Base-by-base conservation (phyloP, 2,797 vertebrate genomes). In the Rousettus madagascariensis region DNA sequence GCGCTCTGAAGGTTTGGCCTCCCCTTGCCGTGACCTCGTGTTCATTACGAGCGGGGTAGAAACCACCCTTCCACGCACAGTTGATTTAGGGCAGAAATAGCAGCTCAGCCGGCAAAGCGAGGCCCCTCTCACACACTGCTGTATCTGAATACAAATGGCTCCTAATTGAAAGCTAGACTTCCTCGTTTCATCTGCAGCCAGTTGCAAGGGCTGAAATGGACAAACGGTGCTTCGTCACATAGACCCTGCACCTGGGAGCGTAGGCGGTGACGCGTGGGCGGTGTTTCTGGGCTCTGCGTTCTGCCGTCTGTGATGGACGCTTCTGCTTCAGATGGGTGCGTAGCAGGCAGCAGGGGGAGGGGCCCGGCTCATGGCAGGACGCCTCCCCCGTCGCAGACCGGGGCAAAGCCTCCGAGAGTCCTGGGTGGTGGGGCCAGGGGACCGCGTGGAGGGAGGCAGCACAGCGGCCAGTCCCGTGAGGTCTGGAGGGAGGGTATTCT, bases 1-100 rank as follows among this genome's bases (percentile, higher is more conserved):
- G 91, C 65, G 77, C 53, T 4, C 5, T 55, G 80, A n/a, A 82
- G 86, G 88, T 19, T 72, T 2, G 28, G 88, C 93, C n/a, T 43
- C 43, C 80, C 75, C 65, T 66, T 19, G 86, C 65, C 65, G 92
- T 43, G 43, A 36, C 69, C 97, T 79, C 80, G 36, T 24, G 94
- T 63, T 88, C 41, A 1, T 66, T 33, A 68, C 72, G 46, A 94
- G 33, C 49, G 16, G 8, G 71, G 59, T 33, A 57, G 95, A 72
- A 94, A 65, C 83, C 72, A 28, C 10, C 63, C 69, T 71, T 74
- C 57, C 69, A 36, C 3, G 93, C 16, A 3, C 38, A 9, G 69
- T 33, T 36, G 92, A 90, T 96, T 87, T 79, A 87, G 69, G 79
- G 86, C 78, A 93, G 90, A 97, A 97, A 94, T 74, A 96, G 90